Percentiles rank a stretch among this genome's conserved stretches.
phyloP scores from a whole-genome alignment of 2,888 invertebrate genomes.

The Dromius quadrimaculatus region DNA sequence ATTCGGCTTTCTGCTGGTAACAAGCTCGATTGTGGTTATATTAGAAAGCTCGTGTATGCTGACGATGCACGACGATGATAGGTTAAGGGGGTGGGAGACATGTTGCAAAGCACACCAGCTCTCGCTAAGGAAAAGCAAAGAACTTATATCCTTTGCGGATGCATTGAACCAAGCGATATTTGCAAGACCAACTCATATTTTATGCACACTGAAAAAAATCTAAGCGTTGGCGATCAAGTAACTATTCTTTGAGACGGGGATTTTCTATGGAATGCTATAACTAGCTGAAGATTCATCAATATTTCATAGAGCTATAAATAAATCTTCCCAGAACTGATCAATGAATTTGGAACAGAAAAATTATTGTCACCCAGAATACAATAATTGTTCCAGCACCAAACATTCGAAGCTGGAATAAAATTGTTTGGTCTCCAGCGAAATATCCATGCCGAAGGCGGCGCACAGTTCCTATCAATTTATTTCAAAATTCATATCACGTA shows the following conservation, averaged over 20 bases:
- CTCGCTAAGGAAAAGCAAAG: neutral
- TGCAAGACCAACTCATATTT: slow-evolving; percentile 43
- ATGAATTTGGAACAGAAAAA: no score
- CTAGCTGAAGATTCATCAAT: no score
- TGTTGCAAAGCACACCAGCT: neutral
- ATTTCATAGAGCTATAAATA: no score
- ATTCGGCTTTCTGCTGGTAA: neutral
- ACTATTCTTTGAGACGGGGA: slow-evolving; percentile 16
- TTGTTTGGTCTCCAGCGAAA: no score
- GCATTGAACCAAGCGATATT: slow-evolving; percentile 43
- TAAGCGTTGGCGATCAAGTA: slow-evolving; percentile 15
- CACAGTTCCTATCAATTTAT: no score
- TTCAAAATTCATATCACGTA: no score
- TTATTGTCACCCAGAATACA: no score
- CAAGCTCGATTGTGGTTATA: slow-evolving; percentile 27
- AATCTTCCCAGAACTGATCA: no score
- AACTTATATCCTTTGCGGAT: slow-evolving; percentile 49
- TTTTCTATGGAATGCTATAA: slow-evolving; percentile 11
- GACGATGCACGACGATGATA: slow-evolving; percentile 1
- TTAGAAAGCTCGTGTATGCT: slow-evolving; percentile 28
- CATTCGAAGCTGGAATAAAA: no score
- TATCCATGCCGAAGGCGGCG: no score
- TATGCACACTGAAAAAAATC: slow-evolving; percentile 34
- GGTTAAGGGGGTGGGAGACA: neutral
- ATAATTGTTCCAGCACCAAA: no score